phyloP scores from a whole-genome alignment of 2,888 invertebrate genomes.

The Drosophila anomalipes region DNA sequence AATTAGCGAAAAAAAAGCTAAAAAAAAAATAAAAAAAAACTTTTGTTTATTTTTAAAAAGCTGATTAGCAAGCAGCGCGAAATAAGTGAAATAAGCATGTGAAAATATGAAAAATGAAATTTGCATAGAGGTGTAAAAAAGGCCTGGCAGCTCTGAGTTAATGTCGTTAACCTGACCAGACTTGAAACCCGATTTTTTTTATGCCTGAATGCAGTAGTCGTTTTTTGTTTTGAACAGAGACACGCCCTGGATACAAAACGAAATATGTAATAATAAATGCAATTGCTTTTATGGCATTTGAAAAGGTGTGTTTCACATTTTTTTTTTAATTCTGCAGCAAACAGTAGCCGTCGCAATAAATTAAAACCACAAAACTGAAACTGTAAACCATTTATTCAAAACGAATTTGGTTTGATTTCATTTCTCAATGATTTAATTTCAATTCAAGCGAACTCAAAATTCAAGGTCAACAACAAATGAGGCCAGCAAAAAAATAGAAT shows the following conservation, averaged over 20 bases:
- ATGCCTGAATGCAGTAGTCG: constrained; percentile 5
- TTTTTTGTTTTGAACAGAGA: constrained; percentile 5
- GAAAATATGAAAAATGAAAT: constrained; percentile 12
- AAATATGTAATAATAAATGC: constrained; percentile 30
- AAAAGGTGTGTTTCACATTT: constrained; percentile 36
- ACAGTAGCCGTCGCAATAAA: background rate
- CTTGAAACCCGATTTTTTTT: background rate
- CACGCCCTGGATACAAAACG: constrained; percentile 27
- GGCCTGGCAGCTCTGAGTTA: background rate
- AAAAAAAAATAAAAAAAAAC: background rate
- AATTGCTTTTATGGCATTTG: constrained; percentile 30
- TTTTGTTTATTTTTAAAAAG: constrained; percentile 40
- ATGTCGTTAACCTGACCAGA: constrained; percentile 21
- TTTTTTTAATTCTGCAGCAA: background rate
- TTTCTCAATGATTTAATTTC: constrained; percentile 40
- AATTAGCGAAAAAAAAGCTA: constrained; percentile 46
- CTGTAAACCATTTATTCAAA: constrained; percentile 37
- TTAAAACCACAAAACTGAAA: constrained; percentile 37
- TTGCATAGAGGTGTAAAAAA: constrained; percentile 16
- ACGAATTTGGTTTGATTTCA: constrained; percentile 29
- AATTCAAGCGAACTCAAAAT: constrained; percentile 51
- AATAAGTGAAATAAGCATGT: constrained; percentile 2
- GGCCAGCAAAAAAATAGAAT: constrained; percentile 24
- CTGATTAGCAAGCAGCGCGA: constrained; percentile 43
- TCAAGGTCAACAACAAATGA: constrained; percentile 67